Percentiles rank a stretch among this genome's conserved stretches.
Conservation (phyloP, 1,140 invertebrate species). For the Leptinotarsa undecemlineata region DNA sequence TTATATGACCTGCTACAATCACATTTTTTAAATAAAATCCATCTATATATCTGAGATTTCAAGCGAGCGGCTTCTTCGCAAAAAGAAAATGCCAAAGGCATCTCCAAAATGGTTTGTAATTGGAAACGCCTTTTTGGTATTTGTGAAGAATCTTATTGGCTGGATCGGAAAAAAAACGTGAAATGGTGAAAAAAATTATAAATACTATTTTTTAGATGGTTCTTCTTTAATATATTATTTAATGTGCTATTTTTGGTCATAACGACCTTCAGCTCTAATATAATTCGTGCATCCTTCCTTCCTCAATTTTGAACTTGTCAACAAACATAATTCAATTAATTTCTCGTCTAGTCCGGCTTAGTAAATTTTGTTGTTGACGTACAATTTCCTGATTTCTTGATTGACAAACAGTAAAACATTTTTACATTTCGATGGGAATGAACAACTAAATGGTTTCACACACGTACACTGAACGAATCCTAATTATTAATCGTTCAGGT, state of each 20-base stretch:
- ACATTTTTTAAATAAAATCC: too few relatives aligned
- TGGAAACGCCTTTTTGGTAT: too few relatives aligned
- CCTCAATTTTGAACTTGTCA: neutral
- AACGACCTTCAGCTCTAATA: neutral
- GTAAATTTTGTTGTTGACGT: neutral
- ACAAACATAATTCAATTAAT: neutral
- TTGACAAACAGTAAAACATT: neutral
- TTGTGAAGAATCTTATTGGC: too few relatives aligned
- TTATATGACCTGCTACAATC: too few relatives aligned
- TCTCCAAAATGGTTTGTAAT: too few relatives aligned
- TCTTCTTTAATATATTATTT: too few relatives aligned
- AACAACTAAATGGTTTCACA: slow-evolving; percentile 1
- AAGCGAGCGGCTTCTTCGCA: too few relatives aligned
- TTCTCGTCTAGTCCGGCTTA: neutral
- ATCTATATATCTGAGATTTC: too few relatives aligned
- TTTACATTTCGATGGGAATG: slow-evolving; percentile 5
- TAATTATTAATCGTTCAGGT: neutral
- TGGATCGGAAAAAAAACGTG: too few relatives aligned
- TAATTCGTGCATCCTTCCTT: slow-evolving; percentile 2
- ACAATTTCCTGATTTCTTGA: slow-evolving; percentile 1
- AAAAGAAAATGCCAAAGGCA: too few relatives aligned
- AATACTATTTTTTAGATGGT: too few relatives aligned
- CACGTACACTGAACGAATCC: neutral
- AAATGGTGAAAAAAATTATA: too few relatives aligned
- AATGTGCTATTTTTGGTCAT: neutral